phyloP scores from a whole-genome alignment of 2,888 invertebrate species.

The Eueremaeus valkanovi region DNA sequence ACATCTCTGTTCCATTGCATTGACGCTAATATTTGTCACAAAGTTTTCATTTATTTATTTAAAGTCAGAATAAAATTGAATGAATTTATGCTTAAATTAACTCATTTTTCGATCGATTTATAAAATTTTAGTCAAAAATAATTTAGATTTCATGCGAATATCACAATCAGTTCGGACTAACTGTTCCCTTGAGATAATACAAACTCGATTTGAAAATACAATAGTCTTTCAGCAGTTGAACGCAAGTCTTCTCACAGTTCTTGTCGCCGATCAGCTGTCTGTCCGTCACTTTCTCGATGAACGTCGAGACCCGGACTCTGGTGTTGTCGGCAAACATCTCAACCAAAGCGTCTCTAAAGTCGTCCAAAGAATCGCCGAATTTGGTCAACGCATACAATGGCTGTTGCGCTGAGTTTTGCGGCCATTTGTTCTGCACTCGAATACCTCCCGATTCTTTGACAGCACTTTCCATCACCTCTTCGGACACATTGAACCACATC shows the following conservation, averaged over 20 bases:
- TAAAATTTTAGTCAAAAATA: too few species aligned
- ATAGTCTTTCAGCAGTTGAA: background rate
- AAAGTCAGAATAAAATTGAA: too few species aligned
- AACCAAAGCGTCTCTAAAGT: slow-evolving; percentile 42
- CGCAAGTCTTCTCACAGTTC: background rate
- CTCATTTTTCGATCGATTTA: too few species aligned
- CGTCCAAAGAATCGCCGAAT: slow-evolving; percentile 44
- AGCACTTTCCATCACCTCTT: slow-evolving; percentile 41
- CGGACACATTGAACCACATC: slow-evolving; percentile 36
- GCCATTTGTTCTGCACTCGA: slow-evolving; percentile 45
- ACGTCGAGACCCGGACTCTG: slow-evolving; percentile 39
- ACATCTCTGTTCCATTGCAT: too few species aligned
- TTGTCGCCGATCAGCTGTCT: slow-evolving; percentile 36
- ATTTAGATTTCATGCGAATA: too few species aligned
- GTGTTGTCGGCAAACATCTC: slow-evolving; percentile 44
- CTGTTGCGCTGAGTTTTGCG: slow-evolving; percentile 43
- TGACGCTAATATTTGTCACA: too few species aligned
- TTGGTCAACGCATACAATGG: slow-evolving; percentile 43
- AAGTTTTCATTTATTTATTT: too few species aligned
- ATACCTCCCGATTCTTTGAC: slow-evolving; percentile 39
- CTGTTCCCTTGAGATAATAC: slow-evolving; percentile 12
- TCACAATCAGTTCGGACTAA: background rate
- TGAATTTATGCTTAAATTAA: too few species aligned
- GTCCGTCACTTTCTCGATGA: slow-evolving; percentile 44
- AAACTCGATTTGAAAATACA: slow-evolving; percentile 1